Evolutionary conservation across 2,113 vertebrate species (phyloP), one percentile per base, ranked within the genome.

Genomic region (Otolemur garnettii): DNA sequence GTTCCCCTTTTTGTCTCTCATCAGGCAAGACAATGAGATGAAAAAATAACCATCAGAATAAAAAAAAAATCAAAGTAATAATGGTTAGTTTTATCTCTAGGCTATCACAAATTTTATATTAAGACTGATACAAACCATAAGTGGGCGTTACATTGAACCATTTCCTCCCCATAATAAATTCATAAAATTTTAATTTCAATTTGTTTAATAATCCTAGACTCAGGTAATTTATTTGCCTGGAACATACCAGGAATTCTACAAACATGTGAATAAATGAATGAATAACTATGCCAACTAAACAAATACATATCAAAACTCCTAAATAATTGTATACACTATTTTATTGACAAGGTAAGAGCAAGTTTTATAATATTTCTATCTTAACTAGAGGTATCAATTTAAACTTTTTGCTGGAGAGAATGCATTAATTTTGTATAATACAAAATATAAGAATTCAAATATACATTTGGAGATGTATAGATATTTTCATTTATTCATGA

Each of bases 381-480:
- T 91, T 85, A 88, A 69, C 53, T 84, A 66, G 19, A 84, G 35
- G 2, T 81, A 92, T n/a, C 55, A 62, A 30, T 68, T 75, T 13
- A 72, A 93, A 90, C 5, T 14, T 96, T 80, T 75, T 69, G 7
- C 64, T 64, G 33, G 22, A 90, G 53, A 80, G 4, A 57, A n/a
- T 83, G 18, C n/a, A 75, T 21, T 21, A 74, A 42, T 74, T 96
- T 84, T 74, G 5, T 53, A 64, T 69, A 69, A 77, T 42, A 42
- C 26, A 68, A 93, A 87, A 91, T 35, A 74, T 8, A 94, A 45
- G 3, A 94, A 95, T 80, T 96, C 68, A 97, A 93, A 78, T 81
- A 50, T 81, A 10, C 28, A 80, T 87, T 90, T 90, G 50, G 75
- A 93, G 78, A 72, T 57, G 7, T 72, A 86, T 35, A 24, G 13